phyloP scores from a whole-genome alignment of 2,888 invertebrate species.

The Meta bourneti region DNA sequence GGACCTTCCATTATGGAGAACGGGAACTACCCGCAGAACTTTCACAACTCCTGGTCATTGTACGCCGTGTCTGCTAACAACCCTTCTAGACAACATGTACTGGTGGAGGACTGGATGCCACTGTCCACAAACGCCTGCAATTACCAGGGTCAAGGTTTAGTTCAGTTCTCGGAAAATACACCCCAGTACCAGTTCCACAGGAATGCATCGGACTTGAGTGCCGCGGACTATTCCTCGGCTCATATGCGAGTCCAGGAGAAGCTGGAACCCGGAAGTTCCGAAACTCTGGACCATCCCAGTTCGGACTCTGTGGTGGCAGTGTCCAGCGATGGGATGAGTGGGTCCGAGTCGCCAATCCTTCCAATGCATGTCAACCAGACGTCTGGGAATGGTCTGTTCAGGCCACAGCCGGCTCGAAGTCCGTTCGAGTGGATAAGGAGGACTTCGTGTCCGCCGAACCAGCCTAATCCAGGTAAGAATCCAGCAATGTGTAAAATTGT shows the following conservation, averaged over 20 bases:
- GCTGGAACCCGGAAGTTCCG: slow-evolving; percentile 4
- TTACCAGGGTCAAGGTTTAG: neutral
- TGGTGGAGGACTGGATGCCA: slow-evolving; percentile 30
- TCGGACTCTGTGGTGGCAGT: slow-evolving; percentile 82
- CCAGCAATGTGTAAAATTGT: neutral
- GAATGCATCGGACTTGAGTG: neutral
- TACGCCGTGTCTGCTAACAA: slow-evolving; percentile 25
- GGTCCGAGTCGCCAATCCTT: slow-evolving; percentile 78
- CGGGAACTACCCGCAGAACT: slow-evolving; percentile 35
- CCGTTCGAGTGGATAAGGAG: slow-evolving; percentile 97
- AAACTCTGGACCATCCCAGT: slow-evolving; percentile 62
- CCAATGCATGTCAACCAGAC: slow-evolving; percentile 78
- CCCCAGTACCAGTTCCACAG: slow-evolving; percentile 22
- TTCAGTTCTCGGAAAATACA: slow-evolving; percentile 1
- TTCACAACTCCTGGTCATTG: slow-evolving; percentile 31
- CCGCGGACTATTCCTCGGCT: slow-evolving; percentile 42
- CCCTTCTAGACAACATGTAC: neutral
- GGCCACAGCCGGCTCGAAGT: slow-evolving; percentile 88
- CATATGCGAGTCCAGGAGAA: slow-evolving; percentile 57
- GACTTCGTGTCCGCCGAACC: slow-evolving; percentile 86
- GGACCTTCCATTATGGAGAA: neutral
- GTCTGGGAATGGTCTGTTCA: slow-evolving; percentile 81
- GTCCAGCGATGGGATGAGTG: slow-evolving; percentile 82
- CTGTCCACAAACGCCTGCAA: slow-evolving; percentile 16
- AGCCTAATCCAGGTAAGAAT: slow-evolving; percentile 89